A percentile compares a stretch with the other conserved stretches of the same genome.
phyloP scores from a whole-genome alignment of 2,113 vertebrate species.

The Oreochromis tanganicae region DNA sequence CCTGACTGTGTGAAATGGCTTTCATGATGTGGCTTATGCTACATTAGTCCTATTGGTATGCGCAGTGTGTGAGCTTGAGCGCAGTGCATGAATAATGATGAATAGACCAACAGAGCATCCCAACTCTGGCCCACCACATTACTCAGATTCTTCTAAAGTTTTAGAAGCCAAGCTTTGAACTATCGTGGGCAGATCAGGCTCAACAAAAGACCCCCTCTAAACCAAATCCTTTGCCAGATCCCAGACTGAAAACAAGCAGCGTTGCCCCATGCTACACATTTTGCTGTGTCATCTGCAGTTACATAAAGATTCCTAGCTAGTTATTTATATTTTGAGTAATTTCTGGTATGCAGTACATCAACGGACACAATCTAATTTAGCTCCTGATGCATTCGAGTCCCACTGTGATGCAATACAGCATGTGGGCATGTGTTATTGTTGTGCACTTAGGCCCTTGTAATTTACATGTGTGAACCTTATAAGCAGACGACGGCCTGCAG shows the following conservation, averaged over 20 bases:
- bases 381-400: not conserved
- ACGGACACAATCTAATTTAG: not conserved
- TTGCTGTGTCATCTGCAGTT: conserved; percentile 25
- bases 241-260: conserved; percentile 24
- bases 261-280: conserved; percentile 12
- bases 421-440: conserved; percentile 12
- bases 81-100: conserved; percentile 37
- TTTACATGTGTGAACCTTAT: conserved; percentile 4
- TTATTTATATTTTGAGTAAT: not conserved
- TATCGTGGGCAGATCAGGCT: conserved; percentile 10
- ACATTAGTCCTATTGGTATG: conserved; percentile 47
- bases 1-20: not conserved
- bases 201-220: conserved; percentile 47
- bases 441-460: not conserved
- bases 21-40: conserved; percentile 22
- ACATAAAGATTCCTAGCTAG: not conserved
- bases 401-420: not conserved
- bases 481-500: conserved; percentile 59
- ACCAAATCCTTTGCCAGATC: conserved; percentile 16
- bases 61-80: conserved; percentile 3
- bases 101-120: conserved; percentile 11
- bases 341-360: not conserved
- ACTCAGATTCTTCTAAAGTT: conserved; percentile 49
- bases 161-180: conserved; percentile 22
- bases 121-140: conserved; percentile 14